Conservation (phyloP, 2,113 vertebrate genomes). For the Falco punctatus region DNA sequence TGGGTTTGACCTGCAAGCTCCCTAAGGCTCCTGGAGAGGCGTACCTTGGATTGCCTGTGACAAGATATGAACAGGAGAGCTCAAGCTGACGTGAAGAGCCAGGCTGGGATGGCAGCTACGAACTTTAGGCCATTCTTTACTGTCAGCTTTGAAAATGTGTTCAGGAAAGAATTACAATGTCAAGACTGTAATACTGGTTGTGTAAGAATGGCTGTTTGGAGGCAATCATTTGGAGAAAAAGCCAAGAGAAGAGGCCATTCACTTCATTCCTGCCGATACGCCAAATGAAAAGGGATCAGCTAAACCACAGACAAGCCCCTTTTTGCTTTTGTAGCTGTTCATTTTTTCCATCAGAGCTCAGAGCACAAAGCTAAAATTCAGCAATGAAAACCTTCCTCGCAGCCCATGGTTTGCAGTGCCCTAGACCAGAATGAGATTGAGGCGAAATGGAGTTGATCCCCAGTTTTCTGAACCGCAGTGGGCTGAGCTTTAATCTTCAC, state of each 20-base stretch:
- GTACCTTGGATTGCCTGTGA: constrained; percentile 35
- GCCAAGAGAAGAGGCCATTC: constrained; percentile 29
- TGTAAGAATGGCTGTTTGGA: not conserved
- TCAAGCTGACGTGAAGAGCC: not conserved
- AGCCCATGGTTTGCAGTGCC: not conserved
- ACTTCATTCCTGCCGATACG: constrained; percentile 18
- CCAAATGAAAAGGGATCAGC: constrained; percentile 41
- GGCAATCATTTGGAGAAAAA: not conserved
- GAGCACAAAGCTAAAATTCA: not conserved
- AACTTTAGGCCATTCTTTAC: not conserved
- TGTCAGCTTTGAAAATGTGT: not conserved
- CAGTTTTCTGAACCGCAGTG: not conserved
- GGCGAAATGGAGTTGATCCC: not conserved
- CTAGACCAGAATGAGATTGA: not conserved
- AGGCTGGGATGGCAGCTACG: constrained; percentile 19
- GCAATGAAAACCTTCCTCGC: constrained; percentile 41
- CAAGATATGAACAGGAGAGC: constrained; percentile 34
- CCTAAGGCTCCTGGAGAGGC: constrained; percentile 35
- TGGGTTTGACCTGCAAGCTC: constrained; percentile 20
- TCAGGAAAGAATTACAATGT: constrained; percentile 52
- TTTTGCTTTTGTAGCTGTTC: constrained; percentile 32
- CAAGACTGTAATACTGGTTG: constrained; percentile 33
- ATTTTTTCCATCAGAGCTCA: constrained; percentile 49
- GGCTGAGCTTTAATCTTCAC: constrained; percentile 11
- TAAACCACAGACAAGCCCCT: constrained; percentile 43